Conservation (phyloP, 2,797 vertebrate genomes). For the Malacoraja senta region DNA sequence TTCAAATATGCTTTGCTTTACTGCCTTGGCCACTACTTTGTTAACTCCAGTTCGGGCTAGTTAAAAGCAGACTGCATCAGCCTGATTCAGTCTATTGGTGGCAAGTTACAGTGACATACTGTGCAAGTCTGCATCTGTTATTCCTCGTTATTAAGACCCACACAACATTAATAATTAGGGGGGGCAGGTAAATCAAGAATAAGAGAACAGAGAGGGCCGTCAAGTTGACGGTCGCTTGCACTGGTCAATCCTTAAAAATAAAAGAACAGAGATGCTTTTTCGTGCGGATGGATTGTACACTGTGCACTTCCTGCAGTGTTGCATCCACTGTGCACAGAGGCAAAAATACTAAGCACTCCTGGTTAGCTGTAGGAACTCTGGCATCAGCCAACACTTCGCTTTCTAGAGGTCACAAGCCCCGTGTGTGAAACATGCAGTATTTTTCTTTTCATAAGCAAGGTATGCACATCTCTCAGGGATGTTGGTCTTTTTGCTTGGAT, state of each 20-base stretch:
- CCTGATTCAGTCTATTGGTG: constrained; percentile 22
- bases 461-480: constrained; percentile 35
- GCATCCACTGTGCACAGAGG: constrained; percentile 21
- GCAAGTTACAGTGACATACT: constrained; percentile 24
- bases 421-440: constrained; percentile 13
- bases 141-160: neutral
- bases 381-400: constrained; percentile 27
- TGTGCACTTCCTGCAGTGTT: neutral
- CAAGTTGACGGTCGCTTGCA: constrained; percentile 15
- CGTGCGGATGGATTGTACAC: neutral
- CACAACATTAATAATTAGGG: constrained; percentile 14
- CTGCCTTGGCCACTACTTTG: constrained; percentile 33
- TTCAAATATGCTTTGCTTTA: constrained; percentile 36
- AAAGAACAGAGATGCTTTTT: neutral
- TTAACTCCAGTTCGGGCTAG: constrained; percentile 26
- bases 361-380: constrained; percentile 30
- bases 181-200: neutral
- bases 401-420: neutral
- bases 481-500: constrained; percentile 11
- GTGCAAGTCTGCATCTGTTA: constrained; percentile 27
- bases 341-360: constrained; percentile 2
- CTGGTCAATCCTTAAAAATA: constrained; percentile 28
- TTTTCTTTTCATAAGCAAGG: neutral
- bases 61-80: neutral
- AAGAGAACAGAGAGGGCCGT: neutral